A percentile compares a stretch with the other conserved stretches of the same genome.
Evolutionary conservation across 2,888 invertebrate genomes (phyloP).

Genomic region (Sesia bembeciformis): DNA sequence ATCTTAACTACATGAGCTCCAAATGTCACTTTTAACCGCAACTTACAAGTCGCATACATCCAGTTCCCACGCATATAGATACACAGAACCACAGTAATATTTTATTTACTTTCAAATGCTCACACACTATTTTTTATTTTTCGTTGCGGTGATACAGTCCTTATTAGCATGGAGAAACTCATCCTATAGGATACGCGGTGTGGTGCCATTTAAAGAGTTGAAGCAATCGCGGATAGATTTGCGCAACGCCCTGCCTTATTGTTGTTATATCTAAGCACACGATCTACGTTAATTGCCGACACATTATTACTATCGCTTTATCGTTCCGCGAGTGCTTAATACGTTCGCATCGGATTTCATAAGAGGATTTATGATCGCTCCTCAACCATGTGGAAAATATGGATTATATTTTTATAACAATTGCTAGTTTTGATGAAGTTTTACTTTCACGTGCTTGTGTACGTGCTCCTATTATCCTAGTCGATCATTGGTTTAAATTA

Average conservation of each 20-base stretch:
- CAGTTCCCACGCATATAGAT: too few species aligned
- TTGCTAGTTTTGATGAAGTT: neutral
- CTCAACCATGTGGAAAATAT: neutral
- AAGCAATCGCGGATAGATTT: neutral
- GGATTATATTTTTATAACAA: neutral
- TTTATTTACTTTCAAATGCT: too few species aligned
- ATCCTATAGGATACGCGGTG: too few species aligned
- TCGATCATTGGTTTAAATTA: too few species aligned
- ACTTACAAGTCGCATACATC: too few species aligned
- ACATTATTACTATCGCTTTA: neutral
- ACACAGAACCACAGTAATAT: too few species aligned
- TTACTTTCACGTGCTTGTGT: neutral
- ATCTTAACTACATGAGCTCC: too few species aligned
- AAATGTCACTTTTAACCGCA: too few species aligned
- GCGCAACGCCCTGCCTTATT: conserved; percentile 1
- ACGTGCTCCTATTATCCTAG: neutral
- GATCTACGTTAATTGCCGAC: conserved; percentile 31
- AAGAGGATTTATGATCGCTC: neutral
- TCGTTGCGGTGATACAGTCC: too few species aligned
- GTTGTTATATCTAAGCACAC: conserved; percentile 17
- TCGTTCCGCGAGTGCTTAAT: neutral
- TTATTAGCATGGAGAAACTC: too few species aligned
- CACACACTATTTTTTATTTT: too few species aligned
- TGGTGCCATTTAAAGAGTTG: neutral
- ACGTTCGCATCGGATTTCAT: neutral